These are phyloP conservation scores for Bombyx mandarina DNA, from an alignment of 1,140 invertebrate genomes.

Conservation along the genomic window DNA sequence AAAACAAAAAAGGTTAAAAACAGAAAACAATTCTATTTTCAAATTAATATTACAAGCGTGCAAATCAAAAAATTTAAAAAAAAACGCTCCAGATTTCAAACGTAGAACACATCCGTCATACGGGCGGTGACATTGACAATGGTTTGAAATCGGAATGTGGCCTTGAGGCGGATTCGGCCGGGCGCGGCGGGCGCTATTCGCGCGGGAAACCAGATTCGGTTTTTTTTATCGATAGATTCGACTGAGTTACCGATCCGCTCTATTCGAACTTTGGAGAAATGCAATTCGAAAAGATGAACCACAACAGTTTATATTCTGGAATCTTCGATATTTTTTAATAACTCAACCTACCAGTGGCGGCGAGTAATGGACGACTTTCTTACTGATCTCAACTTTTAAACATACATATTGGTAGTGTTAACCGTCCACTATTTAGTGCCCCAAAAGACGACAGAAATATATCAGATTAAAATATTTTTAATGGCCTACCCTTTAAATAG, in stretches of 20 bases:
- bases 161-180: constrained; percentile 59
- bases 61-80: constrained; percentile 3
- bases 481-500: too few species aligned
- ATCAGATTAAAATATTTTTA: too few species aligned
- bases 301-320: neutral
- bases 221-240: constrained; percentile 50
- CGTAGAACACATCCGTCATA: constrained; percentile 43
- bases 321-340: neutral
- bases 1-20: too few species aligned
- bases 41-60: too few species aligned
- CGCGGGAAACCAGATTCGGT: constrained; percentile 53
- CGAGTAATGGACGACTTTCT: too few species aligned
- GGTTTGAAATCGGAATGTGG: constrained; percentile 60
- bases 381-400: too few species aligned
- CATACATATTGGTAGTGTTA: too few species aligned
- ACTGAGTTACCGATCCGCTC: constrained; percentile 35
- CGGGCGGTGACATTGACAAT: constrained; percentile 57
- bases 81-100: constrained; percentile 6
- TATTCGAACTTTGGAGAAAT: constrained; percentile 1
- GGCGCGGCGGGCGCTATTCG: constrained; percentile 39
- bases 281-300: neutral
- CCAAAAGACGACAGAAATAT: too few species aligned
- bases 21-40: too few species aligned
- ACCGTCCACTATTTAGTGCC: too few species aligned
- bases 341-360: too few species aligned